phyloP scores from a whole-genome alignment of 2,113 vertebrate species.

The Cavia aperea region DNA sequence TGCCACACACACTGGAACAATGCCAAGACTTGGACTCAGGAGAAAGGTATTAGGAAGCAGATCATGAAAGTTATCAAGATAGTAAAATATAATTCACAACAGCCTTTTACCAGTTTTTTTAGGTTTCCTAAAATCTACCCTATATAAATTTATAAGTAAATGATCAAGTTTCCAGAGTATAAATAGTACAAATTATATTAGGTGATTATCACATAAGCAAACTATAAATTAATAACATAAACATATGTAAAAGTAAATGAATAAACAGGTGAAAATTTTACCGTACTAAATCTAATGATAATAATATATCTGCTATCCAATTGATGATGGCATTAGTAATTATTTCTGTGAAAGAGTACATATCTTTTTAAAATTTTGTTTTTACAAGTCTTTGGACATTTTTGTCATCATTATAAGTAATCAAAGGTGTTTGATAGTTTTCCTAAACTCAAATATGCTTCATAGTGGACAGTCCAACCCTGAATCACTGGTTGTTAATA shows the following conservation, averaged over 20 bases:
- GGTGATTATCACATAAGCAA: not conserved
- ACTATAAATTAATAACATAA: not conserved
- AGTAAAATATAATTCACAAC: not conserved
- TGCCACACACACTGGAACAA: not conserved
- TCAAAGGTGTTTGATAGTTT: not conserved
- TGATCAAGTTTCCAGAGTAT: not conserved
- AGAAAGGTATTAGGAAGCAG: not conserved
- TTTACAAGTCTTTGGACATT: not conserved
- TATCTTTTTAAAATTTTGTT: not conserved
- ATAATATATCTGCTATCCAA: not conserved
- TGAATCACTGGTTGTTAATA: accelerated
- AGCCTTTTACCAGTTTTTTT: not conserved
- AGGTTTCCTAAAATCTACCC: not conserved
- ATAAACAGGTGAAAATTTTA: not conserved
- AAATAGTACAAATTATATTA: not conserved
- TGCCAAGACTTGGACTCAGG: not conserved
- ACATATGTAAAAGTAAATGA: not conserved
- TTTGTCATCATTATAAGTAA: not conserved
- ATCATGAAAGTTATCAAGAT: not conserved
- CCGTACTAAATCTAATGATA: not conserved
- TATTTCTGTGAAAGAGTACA: not conserved
- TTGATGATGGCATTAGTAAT: not conserved
- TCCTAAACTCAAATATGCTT: not conserved
- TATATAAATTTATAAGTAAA: not conserved
- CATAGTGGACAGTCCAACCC: not conserved